Base-by-base conservation (phyloP, 2,797 vertebrate genomes). In the Sebastes variabilis region DNA sequence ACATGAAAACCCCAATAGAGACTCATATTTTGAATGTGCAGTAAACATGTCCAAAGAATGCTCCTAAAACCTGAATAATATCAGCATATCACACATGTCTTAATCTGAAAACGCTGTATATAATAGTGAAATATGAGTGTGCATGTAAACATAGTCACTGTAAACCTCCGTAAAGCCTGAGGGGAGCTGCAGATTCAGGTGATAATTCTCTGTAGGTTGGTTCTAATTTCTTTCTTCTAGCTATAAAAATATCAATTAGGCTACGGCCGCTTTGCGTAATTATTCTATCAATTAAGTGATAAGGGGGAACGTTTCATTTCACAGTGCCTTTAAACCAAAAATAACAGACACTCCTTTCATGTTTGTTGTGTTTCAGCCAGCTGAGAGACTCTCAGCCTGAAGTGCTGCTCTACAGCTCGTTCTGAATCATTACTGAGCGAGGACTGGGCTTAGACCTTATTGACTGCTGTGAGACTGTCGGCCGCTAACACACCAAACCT, bases 401-500 rank as follows among this genome's bases (percentile, higher is more conserved):
- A 72, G 55, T 54, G 71, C 27, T 55, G 38, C 61, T 67, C 54
- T 55, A 67, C 67, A 74, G 76, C 32, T 77, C 20, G 34, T 49
- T 77, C 42, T 49, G 20, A 73, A 66, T 66, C 82, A 67, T 80
- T 79, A 72, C 16, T 8, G 46, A 61, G 76, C 30, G 52, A 49
- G 24, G 49, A 52, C 32, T 25, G 4, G 54, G 66, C 49, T 78
- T 32, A 59, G 74, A 52, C 46, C 20, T 36, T 65, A 81, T 68
- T 80, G 81, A 89, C 59, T 60, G 42, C 46, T 36, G 54, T 62
- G 52, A n/a, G 61, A 80, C 69, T 73, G 52, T 79, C 66, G 65
- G 75, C 64, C 42, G 81, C 75, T 74, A 70, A 67, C 67, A 84
- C 78, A 72, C 54, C 61, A 69, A 89, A 83, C 73, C 64, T 72